Percentiles rank a stretch among this genome's conserved stretches.
These are phyloP conservation scores for Dicrostonyx torquatus DNA, from an alignment of 2,797 vertebrate species.

Conservation along the genomic window DNA sequence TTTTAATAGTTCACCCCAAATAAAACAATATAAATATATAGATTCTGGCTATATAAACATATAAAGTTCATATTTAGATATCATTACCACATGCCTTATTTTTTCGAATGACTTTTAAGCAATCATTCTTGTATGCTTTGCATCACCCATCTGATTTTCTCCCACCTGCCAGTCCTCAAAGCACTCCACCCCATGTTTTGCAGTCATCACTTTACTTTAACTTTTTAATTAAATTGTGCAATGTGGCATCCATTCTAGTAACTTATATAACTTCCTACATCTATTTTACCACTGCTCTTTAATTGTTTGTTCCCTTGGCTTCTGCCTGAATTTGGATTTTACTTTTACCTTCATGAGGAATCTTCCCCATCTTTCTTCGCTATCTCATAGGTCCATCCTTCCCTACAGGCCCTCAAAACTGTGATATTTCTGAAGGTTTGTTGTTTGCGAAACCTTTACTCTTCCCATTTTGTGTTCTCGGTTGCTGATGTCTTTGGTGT, in stretches of 20 bases:
- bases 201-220: constrained; percentile 18
- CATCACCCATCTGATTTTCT: background rate
- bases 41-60: constrained; percentile 4
- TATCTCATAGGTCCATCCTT: background rate
- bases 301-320: background rate
- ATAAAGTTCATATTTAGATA: background rate
- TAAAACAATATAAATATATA: constrained; percentile 23
- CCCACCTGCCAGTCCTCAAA: background rate
- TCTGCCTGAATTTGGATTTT: background rate
- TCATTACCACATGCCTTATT: background rate
- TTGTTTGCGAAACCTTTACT: constrained; percentile 16
- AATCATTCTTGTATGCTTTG: constrained; percentile 1
- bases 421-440: background rate
- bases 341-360: background rate
- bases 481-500: constrained; percentile 32
- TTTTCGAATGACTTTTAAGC: constrained; percentile 11
- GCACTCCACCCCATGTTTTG: background rate
- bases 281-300: background rate
- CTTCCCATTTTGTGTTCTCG: background rate
- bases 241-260: constrained; percentile 25
- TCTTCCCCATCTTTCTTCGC: constrained; percentile 42
- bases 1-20: constrained; percentile 34
- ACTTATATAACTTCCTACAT: constrained; percentile 12
- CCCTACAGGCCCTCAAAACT: background rate
- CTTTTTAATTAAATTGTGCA: constrained; percentile 15